These are phyloP conservation scores for Augiades crinisus DNA, from an alignment of 2,888 invertebrate genomes.

Conservation along the genomic window DNA sequence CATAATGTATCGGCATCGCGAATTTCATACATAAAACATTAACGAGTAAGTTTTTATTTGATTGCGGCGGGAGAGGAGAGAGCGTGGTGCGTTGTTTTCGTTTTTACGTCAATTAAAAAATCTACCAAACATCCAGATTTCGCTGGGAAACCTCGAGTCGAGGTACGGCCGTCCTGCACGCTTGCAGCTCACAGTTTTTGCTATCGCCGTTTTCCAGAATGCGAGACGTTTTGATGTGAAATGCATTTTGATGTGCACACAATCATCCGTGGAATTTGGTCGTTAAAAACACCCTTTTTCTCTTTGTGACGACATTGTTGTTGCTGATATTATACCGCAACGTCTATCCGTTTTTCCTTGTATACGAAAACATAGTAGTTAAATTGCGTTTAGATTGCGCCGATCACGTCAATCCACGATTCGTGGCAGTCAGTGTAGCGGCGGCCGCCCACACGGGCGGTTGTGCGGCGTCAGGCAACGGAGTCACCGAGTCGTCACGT, in stretches of 20 bases:
- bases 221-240: constrained; percentile 48
- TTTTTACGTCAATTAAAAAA: constrained; percentile 66
- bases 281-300: constrained; percentile 19
- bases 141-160: constrained; percentile 69
- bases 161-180: constrained; percentile 53
- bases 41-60: constrained; percentile 78
- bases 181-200: constrained; percentile 60
- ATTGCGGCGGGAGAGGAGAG: constrained; percentile 54
- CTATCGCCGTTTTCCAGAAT: constrained; percentile 47
- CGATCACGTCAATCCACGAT: constrained; percentile 33
- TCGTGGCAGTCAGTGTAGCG: constrained; percentile 53
- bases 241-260: constrained; percentile 44
- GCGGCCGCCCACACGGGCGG: constrained; percentile 64
- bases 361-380: no score
- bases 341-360: no score
- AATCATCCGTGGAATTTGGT: constrained; percentile 8
- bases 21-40: constrained; percentile 78
- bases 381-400: no score
- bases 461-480: constrained; percentile 56
- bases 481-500: constrained; percentile 64
- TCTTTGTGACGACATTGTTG: constrained; percentile 4
- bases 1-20: constrained; percentile 71
- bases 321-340: constrained; percentile 3
- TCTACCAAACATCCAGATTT: constrained; percentile 57
- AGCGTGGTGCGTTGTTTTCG: constrained; percentile 53